Conservation (phyloP, 2,113 vertebrate species). For the Silurus glanis region DNA sequence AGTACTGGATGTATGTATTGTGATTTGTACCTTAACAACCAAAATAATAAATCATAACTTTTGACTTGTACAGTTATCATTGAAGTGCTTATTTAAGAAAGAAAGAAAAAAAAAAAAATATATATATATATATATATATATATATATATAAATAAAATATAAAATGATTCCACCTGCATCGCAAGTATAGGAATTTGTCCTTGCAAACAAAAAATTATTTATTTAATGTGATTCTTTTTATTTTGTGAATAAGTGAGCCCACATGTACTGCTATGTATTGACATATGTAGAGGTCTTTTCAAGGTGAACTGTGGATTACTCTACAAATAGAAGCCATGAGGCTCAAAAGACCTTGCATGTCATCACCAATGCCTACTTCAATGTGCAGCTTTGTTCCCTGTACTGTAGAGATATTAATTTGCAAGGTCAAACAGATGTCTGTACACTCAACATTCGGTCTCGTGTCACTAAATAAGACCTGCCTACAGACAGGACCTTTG, state of each 20-base stretch:
- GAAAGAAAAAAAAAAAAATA: no score
- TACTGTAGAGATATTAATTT: constrained; percentile 27
- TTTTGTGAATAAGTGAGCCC: constrained; percentile 16
- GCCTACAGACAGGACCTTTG: background rate
- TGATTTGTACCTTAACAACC: constrained; percentile 31
- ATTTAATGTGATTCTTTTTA: background rate
- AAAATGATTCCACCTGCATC: no score
- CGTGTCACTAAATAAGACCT: background rate
- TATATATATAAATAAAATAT: no score
- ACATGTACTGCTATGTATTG: constrained; percentile 13
- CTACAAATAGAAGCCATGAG: constrained; percentile 41
- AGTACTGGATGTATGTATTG: constrained; percentile 31
- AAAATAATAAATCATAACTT: constrained; percentile 37
- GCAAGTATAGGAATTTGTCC: no score
- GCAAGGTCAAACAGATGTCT: constrained; percentile 36
- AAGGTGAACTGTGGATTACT: constrained; percentile 40
- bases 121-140: no score
- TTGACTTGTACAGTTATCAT: constrained; percentile 31
- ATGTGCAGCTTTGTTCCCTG: constrained; percentile 46
- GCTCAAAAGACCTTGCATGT: constrained; percentile 22
- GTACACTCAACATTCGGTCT: background rate
- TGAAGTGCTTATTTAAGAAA: constrained; percentile 6
- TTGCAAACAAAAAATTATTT: no score
- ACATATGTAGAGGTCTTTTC: constrained; percentile 39
- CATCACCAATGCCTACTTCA: constrained; percentile 18